phyloP scores from a whole-genome alignment of 1,140 invertebrate species.

The Drosophila equinoxialis region DNA sequence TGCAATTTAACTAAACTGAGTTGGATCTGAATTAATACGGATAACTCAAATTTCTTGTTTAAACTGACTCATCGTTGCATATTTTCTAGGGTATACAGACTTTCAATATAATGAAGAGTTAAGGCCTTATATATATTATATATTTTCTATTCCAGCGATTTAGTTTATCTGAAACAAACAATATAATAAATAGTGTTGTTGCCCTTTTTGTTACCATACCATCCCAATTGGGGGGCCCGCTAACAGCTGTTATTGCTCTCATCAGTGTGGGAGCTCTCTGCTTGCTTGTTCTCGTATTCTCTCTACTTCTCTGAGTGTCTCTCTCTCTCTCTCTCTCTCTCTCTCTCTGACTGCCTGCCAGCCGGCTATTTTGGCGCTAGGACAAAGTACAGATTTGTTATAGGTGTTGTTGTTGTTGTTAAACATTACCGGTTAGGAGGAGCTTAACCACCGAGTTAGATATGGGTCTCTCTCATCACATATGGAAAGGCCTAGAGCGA shows the following conservation, averaged over 20 bases:
- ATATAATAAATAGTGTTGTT: neutral
- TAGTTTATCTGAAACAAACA: neutral
- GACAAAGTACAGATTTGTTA: slow-evolving; percentile 63
- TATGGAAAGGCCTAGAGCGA: slow-evolving; percentile 42
- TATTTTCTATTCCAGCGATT: slow-evolving; percentile 1
- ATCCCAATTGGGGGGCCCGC: slow-evolving; percentile 31
- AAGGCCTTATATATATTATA: neutral
- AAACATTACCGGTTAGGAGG: slow-evolving; percentile 31
- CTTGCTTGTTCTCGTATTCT: slow-evolving; percentile 1
- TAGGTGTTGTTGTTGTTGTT: slow-evolving; percentile 52
- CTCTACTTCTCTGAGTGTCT: neutral
- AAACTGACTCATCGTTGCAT: too few species aligned
- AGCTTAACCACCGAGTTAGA: slow-evolving; percentile 9
- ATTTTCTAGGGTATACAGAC: slow-evolving; percentile 15
- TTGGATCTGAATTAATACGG: too few species aligned
- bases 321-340: neutral
- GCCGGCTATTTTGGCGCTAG: slow-evolving; percentile 41
- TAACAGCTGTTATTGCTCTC: slow-evolving; percentile 53
- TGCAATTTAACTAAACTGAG: too few species aligned
- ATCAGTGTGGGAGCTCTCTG: neutral
- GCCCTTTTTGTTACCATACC: neutral
- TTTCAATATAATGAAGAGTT: slow-evolving; percentile 31
- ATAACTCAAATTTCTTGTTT: too few species aligned
- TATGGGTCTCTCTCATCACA: slow-evolving; percentile 28
- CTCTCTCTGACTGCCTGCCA: neutral